These are phyloP conservation scores for Paraplagusia blochii DNA, from an alignment of 2,113 vertebrate genomes.

Conservation along the genomic window DNA sequence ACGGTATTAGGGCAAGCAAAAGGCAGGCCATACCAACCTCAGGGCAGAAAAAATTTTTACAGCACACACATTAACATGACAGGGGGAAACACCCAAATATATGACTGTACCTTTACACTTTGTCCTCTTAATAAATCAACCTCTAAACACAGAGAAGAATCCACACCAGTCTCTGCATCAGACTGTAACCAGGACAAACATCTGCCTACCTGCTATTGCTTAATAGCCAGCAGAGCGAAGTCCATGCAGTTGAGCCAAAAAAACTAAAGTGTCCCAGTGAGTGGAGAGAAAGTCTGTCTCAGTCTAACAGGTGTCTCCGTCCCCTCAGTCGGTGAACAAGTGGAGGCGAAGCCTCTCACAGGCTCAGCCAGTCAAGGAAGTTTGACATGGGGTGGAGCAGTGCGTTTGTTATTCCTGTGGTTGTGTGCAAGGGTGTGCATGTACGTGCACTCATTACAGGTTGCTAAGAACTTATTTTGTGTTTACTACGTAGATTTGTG, in stretches of 20 bases:
- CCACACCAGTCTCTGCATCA: neutral
- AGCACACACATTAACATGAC: neutral
- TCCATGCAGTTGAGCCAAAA: slow-evolving; percentile 14
- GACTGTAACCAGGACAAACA: neutral
- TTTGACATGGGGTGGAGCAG: slow-evolving; percentile 54
- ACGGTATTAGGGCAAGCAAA: slow-evolving; percentile 1
- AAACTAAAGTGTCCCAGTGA: slow-evolving; percentile 3
- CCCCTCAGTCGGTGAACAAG: slow-evolving; percentile 30
- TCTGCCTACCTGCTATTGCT: slow-evolving; percentile 31
- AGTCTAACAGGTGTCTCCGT: slow-evolving; percentile 62
- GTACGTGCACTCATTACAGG: slow-evolving; percentile 14
- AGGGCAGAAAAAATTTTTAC: neutral
- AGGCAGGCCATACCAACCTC: slow-evolving; percentile 16
- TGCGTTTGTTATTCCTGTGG: slow-evolving; percentile 16
- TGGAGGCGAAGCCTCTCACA: slow-evolving; percentile 59
- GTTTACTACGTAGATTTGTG: slow-evolving; percentile 44
- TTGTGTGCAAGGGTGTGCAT: slow-evolving; percentile 9
- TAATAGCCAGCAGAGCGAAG: slow-evolving; percentile 17
- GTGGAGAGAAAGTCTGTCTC: slow-evolving; percentile 16
- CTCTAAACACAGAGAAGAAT: neutral
- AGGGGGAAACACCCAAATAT: slow-evolving; percentile 36
- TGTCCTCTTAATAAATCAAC: neutral
- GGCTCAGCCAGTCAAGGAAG: slow-evolving; percentile 69
- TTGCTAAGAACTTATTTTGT: slow-evolving; percentile 50
- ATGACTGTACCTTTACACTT: slow-evolving; percentile 7